Base-by-base conservation (phyloP, 2,888 invertebrate genomes). In the Andrena bucephala region DNA sequence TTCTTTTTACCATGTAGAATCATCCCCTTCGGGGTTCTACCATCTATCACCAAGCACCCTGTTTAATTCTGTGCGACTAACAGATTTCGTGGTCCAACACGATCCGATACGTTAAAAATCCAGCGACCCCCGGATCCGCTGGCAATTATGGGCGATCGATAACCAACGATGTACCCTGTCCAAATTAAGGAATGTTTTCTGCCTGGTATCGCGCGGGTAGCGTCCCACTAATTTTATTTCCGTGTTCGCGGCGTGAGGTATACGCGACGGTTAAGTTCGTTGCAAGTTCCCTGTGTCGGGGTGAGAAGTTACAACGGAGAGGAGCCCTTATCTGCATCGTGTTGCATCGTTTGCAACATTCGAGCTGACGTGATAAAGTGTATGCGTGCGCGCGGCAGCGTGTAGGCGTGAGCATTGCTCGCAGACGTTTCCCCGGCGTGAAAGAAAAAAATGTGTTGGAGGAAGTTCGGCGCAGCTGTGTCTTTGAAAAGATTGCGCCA, bases 361-460 rank as follows among this genome's bases (percentile, higher is more conserved):
- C 74, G 70, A 74, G 73, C 24, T 20, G 60, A 42, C 67, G 83
- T 83, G 83, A 82, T 83, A 77, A 82, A 83, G 70, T 74, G 82
- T 52, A 73, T 71, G 76, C 82, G 72, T 66, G 71, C 31, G 59
- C 33, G 33, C 20, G 74, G 24, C 10, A 42, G 66, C 20, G 75
- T 62, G 80, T 81, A 66, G 81, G 77, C 73, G 78, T 50, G 73
- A 74, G 50, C 77, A 73, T 42, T 50, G 65, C 24, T 42, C 31
- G 59, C 48, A n/a, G 48, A 10, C 31, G 63, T 65, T 63, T 54
- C 50, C 42, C 10, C 62, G 73, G 10, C 6, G 29, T 4, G 29
- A 20, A 66, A 20, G 20, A 20, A 36, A 36, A 6, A 62, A 29
- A n/a, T 7, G 24, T 1, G 65, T 8, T 27, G 52, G 62, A 27